Evolutionary conservation across 2,797 vertebrate genomes (phyloP), one percentile per base, ranked within the genome.

Genomic region (Saguinus oedipus): DNA sequence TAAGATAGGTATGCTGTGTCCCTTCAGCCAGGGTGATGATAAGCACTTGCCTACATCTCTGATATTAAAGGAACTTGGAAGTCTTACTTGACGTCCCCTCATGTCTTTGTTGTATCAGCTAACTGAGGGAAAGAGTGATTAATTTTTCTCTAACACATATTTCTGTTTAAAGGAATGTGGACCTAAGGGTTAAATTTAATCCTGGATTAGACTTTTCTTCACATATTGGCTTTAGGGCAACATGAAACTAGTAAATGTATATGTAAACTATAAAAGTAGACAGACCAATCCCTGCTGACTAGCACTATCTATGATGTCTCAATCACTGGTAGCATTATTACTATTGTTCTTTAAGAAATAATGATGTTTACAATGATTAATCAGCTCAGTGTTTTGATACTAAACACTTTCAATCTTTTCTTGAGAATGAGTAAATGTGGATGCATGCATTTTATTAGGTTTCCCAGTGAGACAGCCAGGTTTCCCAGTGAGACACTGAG

Each of bases 171-270:
- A 96, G 46, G n/a, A 86, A 78, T 24, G n/a, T 86, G 48, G 17
- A 59, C 90, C 59, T 42, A 90, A 95, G 95, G 84, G 19, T 74
- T 87, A 84, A 92, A 95, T 74, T 61, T 57, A 81, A 92, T 61
- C 8, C 87, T 53, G 89, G 36, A 74, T 82, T 94, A 94, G 59
- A 59, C 14, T 93, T 87, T 96, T 79, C 48, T 95, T 87, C 19
- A 93, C 0, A 3, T 68, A 88, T 8, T 81, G 26, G 55, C 48
- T 81, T 80, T 50, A 88, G 39, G 36, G 39, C 42, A 92, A 33
- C 80, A 90, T 46, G 20, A 90, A 92, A 72, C 50, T 76, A 61
- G 44, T 83, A 64, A 82, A 46, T 0, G 1, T 13, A 57, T 4
- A 84, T 22, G 61, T 20, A 53, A 94, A 88, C 53, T 42, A 44